A percentile compares a stretch with the other conserved stretches of the same genome.
Evolutionary conservation across 2,797 vertebrate species (phyloP).

Genomic region (Acrossocheilus wenchowensis): DNA sequence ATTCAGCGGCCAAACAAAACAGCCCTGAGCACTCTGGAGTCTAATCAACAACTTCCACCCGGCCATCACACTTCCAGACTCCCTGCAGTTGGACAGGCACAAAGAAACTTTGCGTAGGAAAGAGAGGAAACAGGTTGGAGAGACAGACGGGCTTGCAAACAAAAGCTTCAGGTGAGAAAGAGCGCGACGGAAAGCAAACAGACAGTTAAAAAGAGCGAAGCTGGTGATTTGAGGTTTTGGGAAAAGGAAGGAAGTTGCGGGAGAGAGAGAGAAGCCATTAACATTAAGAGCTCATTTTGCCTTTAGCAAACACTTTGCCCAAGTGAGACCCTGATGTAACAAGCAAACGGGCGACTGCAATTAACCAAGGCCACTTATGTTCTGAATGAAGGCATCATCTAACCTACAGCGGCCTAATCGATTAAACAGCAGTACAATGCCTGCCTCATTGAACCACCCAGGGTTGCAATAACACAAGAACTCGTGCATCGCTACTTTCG

Average conservation of each 20-base stretch:
- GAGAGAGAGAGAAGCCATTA: conserved; percentile 34
- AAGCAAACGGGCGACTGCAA: conserved; percentile 46
- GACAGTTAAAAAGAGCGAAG: not conserved
- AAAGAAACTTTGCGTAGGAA: conserved; percentile 36
- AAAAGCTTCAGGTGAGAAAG: not conserved
- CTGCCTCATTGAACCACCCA: conserved; percentile 21
- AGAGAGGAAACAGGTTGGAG: conserved; percentile 11
- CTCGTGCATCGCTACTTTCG: not conserved
- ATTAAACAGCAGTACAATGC: conserved; percentile 41
- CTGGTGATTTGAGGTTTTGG: conserved; percentile 20
- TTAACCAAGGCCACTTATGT: conserved; percentile 37
- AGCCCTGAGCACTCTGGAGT: conserved; percentile 70
- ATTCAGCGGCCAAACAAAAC: conserved; percentile 79
- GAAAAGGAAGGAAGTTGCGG: conserved; percentile 1
- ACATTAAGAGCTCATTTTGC: conserved; percentile 50
- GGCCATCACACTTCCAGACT: conserved; percentile 66
- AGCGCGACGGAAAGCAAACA: conserved; percentile 15
- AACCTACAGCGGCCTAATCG: conserved; percentile 47
- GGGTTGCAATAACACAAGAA: conserved; percentile 32
- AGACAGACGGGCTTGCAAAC: not conserved
- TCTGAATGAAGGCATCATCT: conserved; percentile 47
- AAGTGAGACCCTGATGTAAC: conserved; percentile 27
- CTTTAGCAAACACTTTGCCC: conserved; percentile 46
- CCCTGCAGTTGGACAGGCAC: conserved; percentile 64
- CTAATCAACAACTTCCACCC: conserved; percentile 78